Conservation (phyloP, 2,113 vertebrate species). For the Donacobius atricapilla region DNA sequence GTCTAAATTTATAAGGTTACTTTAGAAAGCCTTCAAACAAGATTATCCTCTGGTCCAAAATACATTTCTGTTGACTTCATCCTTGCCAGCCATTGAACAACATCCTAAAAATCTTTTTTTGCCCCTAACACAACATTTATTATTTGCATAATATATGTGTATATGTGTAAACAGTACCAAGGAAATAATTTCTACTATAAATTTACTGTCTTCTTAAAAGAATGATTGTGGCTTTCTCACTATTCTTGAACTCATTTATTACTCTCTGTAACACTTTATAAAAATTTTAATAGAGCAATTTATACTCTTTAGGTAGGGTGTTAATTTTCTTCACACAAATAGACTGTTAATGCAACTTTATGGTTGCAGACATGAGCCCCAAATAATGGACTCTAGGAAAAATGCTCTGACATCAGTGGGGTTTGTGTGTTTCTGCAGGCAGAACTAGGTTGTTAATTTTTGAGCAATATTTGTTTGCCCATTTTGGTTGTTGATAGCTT, state of each 20-base stretch:
- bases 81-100: not conserved
- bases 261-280: not conserved
- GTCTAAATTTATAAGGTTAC: constrained; percentile 13
- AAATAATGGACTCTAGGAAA: not conserved
- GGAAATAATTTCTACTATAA: not conserved
- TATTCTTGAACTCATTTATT: not conserved
- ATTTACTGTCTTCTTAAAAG: not conserved
- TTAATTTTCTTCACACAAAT: not conserved
- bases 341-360: not conserved
- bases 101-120: not conserved
- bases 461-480: not conserved
- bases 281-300: not conserved
- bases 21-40: constrained; percentile 14
- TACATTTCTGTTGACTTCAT: not conserved
- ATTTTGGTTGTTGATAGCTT: not conserved
- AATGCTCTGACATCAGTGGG: not conserved
- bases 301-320: not conserved
- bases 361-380: not conserved
- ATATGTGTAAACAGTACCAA: not conserved
- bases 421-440: not conserved
- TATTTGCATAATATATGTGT: not conserved
- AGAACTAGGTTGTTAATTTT: not conserved
- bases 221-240: not conserved
- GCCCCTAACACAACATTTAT: not conserved
- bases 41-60: constrained; percentile 8